These are phyloP conservation scores for Scaptomyza polygonia DNA, from an alignment of 2,888 invertebrate species.

Conservation along the genomic window DNA sequence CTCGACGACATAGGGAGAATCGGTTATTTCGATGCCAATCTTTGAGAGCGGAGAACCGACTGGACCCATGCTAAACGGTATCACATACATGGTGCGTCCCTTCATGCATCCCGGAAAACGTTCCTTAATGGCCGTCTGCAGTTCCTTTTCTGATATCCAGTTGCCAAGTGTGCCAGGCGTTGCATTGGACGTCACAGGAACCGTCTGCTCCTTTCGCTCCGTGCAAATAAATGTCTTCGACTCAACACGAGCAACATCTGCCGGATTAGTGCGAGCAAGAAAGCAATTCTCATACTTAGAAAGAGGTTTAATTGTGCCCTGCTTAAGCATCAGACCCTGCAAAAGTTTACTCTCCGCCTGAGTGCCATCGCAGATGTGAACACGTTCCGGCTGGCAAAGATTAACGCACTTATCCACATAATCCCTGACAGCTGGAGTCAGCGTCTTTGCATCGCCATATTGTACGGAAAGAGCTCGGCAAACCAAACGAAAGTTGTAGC, in stretches of 20 bases:
- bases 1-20: constrained; percentile 98
- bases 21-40: constrained; percentile 98
- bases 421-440: constrained; percentile 85
- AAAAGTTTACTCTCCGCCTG: constrained; percentile 91
- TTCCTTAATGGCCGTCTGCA: constrained; percentile 91
- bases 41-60: constrained; percentile 97
- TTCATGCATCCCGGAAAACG: constrained; percentile 96
- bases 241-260: constrained; percentile 98
- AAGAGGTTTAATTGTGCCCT: constrained; percentile 91
- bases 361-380: constrained; percentile 97
- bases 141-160: constrained; percentile 94
- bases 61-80: constrained; percentile 99
- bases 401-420: constrained; percentile 92
- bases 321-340: constrained; percentile 90
- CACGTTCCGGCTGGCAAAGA: constrained; percentile 92
- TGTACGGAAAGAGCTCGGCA: constrained; percentile 69
- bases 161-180: constrained; percentile 95
- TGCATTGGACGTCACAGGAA: constrained; percentile 91
- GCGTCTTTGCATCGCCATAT: constrained; percentile 84
- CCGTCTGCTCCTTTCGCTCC: constrained; percentile 90
- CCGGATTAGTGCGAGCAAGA: constrained; percentile 97
- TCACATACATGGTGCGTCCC: constrained; percentile 98
- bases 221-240: constrained; percentile 98
- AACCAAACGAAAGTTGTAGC: constrained; percentile 60
- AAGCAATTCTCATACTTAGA: constrained; percentile 97